Evolutionary conservation across 2,113 vertebrate species (phyloP).

Genomic region (Struthio camelus): DNA sequence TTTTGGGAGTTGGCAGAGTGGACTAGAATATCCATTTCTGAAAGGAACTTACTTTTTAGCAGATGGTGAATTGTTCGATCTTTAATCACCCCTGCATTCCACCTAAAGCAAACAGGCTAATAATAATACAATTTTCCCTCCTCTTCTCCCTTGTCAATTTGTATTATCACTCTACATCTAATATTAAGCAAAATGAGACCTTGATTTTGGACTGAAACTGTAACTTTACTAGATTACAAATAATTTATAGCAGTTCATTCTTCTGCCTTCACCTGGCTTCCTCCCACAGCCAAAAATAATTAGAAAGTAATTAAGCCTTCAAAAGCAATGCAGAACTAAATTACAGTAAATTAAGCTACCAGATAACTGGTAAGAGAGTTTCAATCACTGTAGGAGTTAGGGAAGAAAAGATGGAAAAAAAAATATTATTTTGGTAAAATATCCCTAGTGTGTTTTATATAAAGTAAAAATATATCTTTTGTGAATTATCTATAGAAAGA

Average conservation of each 20-base stretch:
- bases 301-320: slow-evolving; percentile 50
- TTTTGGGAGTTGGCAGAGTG: background rate
- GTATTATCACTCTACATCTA: background rate
- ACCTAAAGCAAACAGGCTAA: background rate
- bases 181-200: background rate
- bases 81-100: background rate
- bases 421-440: background rate
- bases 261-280: slow-evolving; percentile 19
- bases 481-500: background rate
- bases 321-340: slow-evolving; percentile 24
- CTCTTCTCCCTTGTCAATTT: background rate
- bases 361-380: background rate
- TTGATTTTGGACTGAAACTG: background rate
- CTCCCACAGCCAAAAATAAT: slow-evolving; percentile 46
- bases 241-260: slow-evolving; percentile 2
- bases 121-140: background rate
- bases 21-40: background rate
- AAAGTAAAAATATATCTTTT: background rate
- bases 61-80: background rate
- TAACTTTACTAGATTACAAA: slow-evolving; percentile 10
- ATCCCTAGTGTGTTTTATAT: background rate
- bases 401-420: background rate
- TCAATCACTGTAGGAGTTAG: background rate
- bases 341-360: slow-evolving; percentile 21
- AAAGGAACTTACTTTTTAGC: background rate